Base-by-base conservation (phyloP, 2,888 invertebrate species). In the Reticulitermes lucifugus region DNA sequence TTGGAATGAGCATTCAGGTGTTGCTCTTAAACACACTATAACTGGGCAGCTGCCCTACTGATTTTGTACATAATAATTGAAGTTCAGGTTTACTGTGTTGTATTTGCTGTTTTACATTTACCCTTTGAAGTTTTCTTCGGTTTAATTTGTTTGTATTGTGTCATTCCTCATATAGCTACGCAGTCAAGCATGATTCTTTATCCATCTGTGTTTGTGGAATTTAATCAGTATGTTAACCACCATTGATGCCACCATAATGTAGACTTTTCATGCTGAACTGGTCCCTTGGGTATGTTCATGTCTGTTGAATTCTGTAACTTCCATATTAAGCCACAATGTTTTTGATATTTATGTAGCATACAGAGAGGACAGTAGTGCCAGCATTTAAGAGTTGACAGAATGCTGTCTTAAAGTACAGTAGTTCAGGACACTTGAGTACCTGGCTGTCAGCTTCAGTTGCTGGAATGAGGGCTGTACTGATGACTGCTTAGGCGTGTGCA, bases 401-500 rank as follows among this genome's bases (percentile, higher is more conserved):
- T 18, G 14, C 55, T 55, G 51, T 14, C 10, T 51, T 51, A 9
- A 14, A 12, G 9, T 14, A 51, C 10, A 51, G 14, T 51, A 55
- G 55, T 55, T 46, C 55, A 55, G 18, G 55, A 55, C 14, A 55
- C 55, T 55, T 55, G 18, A 55, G 18, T 55, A 55, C 5, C 55
- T 55, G 55, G 55, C 55, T 55, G 55, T 55, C 18, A 55, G 14
- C 55, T 55, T 55, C 55, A 55, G 1, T 65, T 25, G 25, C 65
- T 65, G 65, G 65, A 10, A 55, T 55, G 55, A 55, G 21, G 7
- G 55, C 55, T 55, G 18, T 55, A 51, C 51, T 51, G 94, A 4
- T 92, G 77, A 21, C 21, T 65, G 41, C 22, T 5, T 83, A 84
- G 83, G 90, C 90, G 91, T 91, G 91, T 91, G 91, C 91, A 91